Evolutionary conservation across 2,888 invertebrate species (phyloP), one percentile per base, ranked within the genome.

Genomic region (Liodrosophila aerea): DNA sequence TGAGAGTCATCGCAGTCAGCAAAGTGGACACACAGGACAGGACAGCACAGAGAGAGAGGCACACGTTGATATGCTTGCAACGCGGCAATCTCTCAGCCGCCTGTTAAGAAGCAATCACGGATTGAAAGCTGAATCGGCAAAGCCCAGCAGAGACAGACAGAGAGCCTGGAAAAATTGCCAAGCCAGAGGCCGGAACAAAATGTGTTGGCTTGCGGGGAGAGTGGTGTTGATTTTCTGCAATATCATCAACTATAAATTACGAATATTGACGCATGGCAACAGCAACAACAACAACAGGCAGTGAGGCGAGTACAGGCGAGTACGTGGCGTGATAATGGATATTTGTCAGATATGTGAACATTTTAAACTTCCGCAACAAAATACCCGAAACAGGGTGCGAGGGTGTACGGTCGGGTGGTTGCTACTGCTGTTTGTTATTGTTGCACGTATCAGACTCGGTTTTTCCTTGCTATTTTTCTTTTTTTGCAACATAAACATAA

Each of bases 321-420:
- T 86, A 81, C 81, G 81, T 81, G 86, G 81, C 81, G 86, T 84
- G 81, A 81, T 81, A 81, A 81, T 86, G 81, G 81, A 84, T 86
- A 81, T 86, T 81, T 86, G 82, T 78, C 78, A 78, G 78, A 85
- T 78, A 78, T 78, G 80, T 73, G 86, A 71, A 73, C 86, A 76
- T 76, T 86, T 86, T 84, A 86, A 81, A 81, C 66, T 81, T 64
- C 73, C 69, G 73, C 63, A 78, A 47, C 64, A 16, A 34, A 44
- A 54, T 39, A 51, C 30, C 33, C 34, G 41, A 39, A 31, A 11
- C 8, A 12, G 5, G 33, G 12, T 2, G 1, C 7, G 9, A 9
- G 27, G 16, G 44, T n/a, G 27, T 31, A n/a, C n/a, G n/a, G n/a
- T n/a, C n/a, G n/a, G n/a, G n/a, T n/a, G n/a, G n/a, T n/a, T n/a